Evolutionary conservation across 2,797 vertebrate species (phyloP).

Genomic region (Eulemur rubriventer): DNA sequence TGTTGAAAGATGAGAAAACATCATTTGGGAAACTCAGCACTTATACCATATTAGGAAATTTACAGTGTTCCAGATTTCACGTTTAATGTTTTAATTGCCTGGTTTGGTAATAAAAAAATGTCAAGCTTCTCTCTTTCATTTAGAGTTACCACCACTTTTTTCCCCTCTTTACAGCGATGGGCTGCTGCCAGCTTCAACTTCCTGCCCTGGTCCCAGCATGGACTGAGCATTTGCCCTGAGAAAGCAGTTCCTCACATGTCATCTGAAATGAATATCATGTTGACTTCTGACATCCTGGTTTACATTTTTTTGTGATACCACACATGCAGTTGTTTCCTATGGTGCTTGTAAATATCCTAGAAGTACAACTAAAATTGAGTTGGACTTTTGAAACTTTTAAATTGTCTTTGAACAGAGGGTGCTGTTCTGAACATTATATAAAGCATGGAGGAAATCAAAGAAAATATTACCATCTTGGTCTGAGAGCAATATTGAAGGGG

Average conservation of each 20-base stretch:
- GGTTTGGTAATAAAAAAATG: conserved; percentile 68
- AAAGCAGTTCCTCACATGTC: conserved; percentile 62
- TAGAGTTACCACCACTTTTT: not conserved
- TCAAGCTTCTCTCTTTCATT: conserved; percentile 68
- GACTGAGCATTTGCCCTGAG: conserved; percentile 40
- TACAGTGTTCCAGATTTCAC: conserved; percentile 64
- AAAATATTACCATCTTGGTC: not conserved
- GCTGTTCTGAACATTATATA: not conserved
- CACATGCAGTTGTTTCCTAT: conserved; percentile 67
- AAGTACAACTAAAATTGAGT: not conserved
- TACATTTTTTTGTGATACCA: conserved; percentile 49
- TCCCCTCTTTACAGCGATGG: not conserved
- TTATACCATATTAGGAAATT: conserved; percentile 72
- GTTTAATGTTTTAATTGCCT: conserved; percentile 72
- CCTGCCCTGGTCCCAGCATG: conserved; percentile 9
- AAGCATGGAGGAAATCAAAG: not conserved
- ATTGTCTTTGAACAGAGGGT: conserved; percentile 26
- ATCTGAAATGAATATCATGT: conserved; percentile 41
- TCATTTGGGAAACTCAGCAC: conserved; percentile 70
- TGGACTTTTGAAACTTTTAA: conserved; percentile 17
- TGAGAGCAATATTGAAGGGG: not conserved
- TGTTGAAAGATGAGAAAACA: conserved; percentile 74
- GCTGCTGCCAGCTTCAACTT: conserved; percentile 5
- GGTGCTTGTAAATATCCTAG: conserved; percentile 53
- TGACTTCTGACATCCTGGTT: conserved; percentile 50